A percentile compares a stretch with the other conserved stretches of the same genome.
These are phyloP conservation scores for Pyxicephalus adspersus DNA, from an alignment of 2,113 vertebrate genomes.

Conservation along the genomic window DNA sequence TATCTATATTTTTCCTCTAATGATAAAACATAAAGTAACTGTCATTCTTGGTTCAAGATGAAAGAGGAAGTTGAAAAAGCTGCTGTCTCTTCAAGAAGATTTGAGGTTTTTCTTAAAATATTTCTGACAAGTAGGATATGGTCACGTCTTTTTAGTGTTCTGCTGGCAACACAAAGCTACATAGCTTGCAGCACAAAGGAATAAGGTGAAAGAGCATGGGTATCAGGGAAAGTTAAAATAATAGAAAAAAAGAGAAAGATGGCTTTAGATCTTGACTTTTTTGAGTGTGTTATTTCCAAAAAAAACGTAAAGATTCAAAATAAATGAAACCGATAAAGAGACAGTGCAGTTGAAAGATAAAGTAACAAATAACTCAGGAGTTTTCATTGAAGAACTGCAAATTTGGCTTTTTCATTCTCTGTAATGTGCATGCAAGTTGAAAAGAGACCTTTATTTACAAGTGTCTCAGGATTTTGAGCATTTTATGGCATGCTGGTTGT, in stretches of 20 bases:
- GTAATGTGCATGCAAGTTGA: background rate
- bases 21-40: constrained; percentile 26
- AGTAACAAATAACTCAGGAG: background rate
- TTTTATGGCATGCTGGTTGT: background rate
- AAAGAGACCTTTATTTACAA: background rate
- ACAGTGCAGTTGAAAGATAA: background rate
- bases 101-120: constrained; percentile 47
- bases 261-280: constrained; percentile 21
- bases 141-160: constrained; percentile 30
- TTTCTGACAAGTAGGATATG: constrained; percentile 44
- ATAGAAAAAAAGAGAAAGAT: constrained; percentile 29
- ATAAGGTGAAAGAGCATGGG: constrained; percentile 31
- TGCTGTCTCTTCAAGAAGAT: constrained; percentile 23
- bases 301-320: background rate
- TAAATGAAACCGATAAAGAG: background rate
- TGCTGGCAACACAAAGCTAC: constrained; percentile 14
- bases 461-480: background rate
- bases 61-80: constrained; percentile 38
- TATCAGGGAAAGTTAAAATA: constrained; percentile 25
- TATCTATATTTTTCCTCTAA: constrained; percentile 24
- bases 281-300: constrained; percentile 1
- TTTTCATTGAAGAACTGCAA: background rate
- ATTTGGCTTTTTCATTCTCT: background rate
- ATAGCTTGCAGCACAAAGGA: constrained; percentile 30
- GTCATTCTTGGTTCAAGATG: constrained; percentile 28